Percentiles rank a stretch among this genome's conserved stretches.
Conservation (phyloP, 2,888 invertebrate genomes). For the Dynastes hyllus region DNA sequence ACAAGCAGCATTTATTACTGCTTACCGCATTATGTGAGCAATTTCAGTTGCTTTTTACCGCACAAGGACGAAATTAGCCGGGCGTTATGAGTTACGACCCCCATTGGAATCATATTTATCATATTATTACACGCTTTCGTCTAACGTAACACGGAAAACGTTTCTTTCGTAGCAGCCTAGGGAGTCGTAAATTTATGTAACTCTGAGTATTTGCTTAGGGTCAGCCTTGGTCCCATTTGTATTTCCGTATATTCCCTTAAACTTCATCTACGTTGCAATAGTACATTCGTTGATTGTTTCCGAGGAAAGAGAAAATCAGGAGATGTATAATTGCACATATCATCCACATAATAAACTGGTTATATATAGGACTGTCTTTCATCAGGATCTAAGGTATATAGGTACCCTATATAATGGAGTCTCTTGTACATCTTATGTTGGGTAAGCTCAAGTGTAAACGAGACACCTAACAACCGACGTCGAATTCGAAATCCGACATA, state of each 20-base stretch:
- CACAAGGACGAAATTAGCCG: too few relatives aligned
- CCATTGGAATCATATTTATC: not conserved
- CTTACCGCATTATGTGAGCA: too few relatives aligned
- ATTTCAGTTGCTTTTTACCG: too few relatives aligned
- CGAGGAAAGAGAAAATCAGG: too few relatives aligned
- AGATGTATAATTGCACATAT: not conserved
- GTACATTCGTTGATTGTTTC: not conserved
- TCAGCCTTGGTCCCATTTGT: not conserved
- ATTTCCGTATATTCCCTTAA: not conserved
- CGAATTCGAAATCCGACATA: not conserved
- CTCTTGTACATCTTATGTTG: not conserved
- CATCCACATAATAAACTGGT: not conserved
- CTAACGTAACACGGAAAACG: not conserved
- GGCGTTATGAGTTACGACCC: not conserved
- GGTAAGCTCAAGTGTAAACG: not conserved
- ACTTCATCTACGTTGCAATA: not conserved
- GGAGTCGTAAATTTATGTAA: not conserved
- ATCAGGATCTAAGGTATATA: not conserved
- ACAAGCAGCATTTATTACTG: too few relatives aligned
- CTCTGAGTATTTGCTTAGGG: not conserved
- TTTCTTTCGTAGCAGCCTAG: not conserved
- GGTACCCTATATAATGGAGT: not conserved
- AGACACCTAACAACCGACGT: not conserved
- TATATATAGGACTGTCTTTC: not conserved
- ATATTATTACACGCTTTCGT: conserved; percentile 1